phyloP scores from a whole-genome alignment of 2,797 vertebrate genomes.

The Pangasius djambal region DNA sequence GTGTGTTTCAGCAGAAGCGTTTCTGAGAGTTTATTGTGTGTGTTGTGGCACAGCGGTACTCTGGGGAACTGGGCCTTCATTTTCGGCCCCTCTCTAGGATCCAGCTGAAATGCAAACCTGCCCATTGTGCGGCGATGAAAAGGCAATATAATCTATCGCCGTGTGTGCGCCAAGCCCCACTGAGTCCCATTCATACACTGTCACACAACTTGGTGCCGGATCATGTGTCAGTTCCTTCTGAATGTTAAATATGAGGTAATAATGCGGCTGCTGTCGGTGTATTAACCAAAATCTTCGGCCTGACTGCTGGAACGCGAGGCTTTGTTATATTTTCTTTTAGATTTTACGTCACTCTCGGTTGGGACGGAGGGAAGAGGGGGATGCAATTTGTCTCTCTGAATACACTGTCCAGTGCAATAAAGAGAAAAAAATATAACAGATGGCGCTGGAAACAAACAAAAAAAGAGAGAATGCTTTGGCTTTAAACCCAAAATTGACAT shows the following conservation, averaged over 20 bases:
- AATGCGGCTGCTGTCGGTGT: slow-evolving; percentile 64
- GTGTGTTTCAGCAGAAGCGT: slow-evolving; percentile 65
- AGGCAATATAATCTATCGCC: slow-evolving; percentile 72
- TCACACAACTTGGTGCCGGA: slow-evolving; percentile 59
- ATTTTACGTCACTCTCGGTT: slow-evolving; percentile 26
- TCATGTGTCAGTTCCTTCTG: slow-evolving; percentile 60
- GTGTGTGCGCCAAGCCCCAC: slow-evolving; percentile 63
- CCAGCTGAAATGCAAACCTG: slow-evolving; percentile 68
- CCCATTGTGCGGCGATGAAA: slow-evolving; percentile 74
- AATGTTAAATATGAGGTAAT: slow-evolving; percentile 67
- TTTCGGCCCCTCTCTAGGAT: slow-evolving; percentile 62
- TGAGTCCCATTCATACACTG: slow-evolving; percentile 68
- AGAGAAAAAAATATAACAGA: slow-evolving; percentile 35
- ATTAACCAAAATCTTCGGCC: slow-evolving; percentile 64
- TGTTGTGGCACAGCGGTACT: slow-evolving; percentile 61
- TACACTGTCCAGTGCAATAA: slow-evolving; percentile 59
- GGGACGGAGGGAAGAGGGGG: background rate
- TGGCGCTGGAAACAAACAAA: slow-evolving; percentile 41
- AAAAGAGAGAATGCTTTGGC: slow-evolving; percentile 43
- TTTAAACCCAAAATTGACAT: slow-evolving; percentile 66
- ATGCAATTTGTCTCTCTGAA: slow-evolving; percentile 63
- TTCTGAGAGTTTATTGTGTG: slow-evolving; percentile 65
- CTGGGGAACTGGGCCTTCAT: slow-evolving; percentile 50
- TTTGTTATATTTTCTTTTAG: slow-evolving; percentile 62
- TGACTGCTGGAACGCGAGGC: slow-evolving; percentile 36